Percentiles rank a stretch among this genome's conserved stretches.
phyloP scores from a whole-genome alignment of 2,888 invertebrate species.

The Microchrysa polita region DNA sequence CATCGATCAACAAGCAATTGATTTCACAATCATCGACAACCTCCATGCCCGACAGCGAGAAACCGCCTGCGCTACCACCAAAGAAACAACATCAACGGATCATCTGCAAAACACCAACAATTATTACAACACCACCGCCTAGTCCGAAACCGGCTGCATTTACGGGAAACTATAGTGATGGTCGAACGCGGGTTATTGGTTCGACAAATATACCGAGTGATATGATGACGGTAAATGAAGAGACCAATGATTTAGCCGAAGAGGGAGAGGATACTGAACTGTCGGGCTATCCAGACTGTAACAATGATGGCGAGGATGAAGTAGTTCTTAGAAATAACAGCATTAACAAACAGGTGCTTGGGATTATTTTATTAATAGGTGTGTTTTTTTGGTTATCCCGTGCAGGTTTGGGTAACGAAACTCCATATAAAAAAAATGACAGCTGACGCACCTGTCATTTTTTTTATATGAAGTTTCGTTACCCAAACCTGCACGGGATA shows the following conservation, averaged over 20 bases:
- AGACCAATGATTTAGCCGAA: slow-evolving; percentile 50
- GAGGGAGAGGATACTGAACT: slow-evolving; percentile 27
- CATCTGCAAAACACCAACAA: slow-evolving; percentile 63
- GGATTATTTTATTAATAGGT: neutral
- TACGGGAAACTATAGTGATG: slow-evolving; percentile 42
- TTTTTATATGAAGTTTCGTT: too few species aligned
- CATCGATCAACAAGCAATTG: slow-evolving; percentile 50
- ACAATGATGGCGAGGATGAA: slow-evolving; percentile 53
- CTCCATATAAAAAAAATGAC: too few species aligned
- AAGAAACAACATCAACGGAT: slow-evolving; percentile 68
- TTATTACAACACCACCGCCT: slow-evolving; percentile 66
- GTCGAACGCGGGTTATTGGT: slow-evolving; percentile 56
- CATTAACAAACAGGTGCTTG: slow-evolving; percentile 53
- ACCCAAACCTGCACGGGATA: too few species aligned
- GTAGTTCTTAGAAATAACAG: slow-evolving; percentile 54
- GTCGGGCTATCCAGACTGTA: slow-evolving; percentile 38
- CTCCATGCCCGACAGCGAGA: slow-evolving; percentile 56
- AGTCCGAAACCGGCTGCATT: slow-evolving; percentile 60
- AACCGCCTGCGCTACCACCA: slow-evolving; percentile 72
- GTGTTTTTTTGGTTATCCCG: too few species aligned
- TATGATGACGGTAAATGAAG: slow-evolving; percentile 64
- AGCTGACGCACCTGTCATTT: too few species aligned
- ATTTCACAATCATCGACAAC: slow-evolving; percentile 49
- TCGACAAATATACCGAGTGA: slow-evolving; percentile 58
- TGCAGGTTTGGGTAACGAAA: too few species aligned